A percentile compares a stretch with the other conserved stretches of the same genome.
Evolutionary conservation across 2,888 invertebrate genomes (phyloP).

Genomic region (Rotaria macrura): DNA sequence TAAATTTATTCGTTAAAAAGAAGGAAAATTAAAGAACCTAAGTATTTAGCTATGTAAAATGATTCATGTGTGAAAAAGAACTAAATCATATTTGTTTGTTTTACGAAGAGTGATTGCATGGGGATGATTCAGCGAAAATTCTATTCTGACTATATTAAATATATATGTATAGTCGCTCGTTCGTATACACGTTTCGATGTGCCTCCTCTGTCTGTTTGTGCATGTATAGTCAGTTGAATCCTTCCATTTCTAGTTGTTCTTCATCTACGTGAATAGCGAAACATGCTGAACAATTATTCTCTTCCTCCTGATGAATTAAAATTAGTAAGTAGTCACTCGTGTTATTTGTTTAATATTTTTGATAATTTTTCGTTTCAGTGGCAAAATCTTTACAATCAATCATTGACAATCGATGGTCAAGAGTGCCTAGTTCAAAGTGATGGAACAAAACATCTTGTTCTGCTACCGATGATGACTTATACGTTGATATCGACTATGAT

Average conservation of each 20-base stretch:
- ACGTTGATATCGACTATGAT: background rate
- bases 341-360: background rate
- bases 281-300: background rate
- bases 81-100: too few species aligned
- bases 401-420: background rate
- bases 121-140: too few species aligned
- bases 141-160: too few species aligned
- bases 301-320: background rate
- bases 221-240: background rate
- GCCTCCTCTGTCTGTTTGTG: too few species aligned
- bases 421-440: background rate
- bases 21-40: too few species aligned
- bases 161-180: background rate
- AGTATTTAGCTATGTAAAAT: too few species aligned
- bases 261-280: background rate
- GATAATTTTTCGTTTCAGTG: background rate
- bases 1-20: too few species aligned
- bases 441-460: background rate
- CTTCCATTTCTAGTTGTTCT: background rate
- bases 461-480: background rate
- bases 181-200: background rate
- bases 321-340: background rate
- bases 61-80: too few species aligned
- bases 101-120: too few species aligned
- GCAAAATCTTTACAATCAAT: background rate